Percentiles rank a stretch among this genome's conserved stretches.
Conservation (phyloP, 1,140 invertebrate genomes). For the Metaphire vulgaris region DNA sequence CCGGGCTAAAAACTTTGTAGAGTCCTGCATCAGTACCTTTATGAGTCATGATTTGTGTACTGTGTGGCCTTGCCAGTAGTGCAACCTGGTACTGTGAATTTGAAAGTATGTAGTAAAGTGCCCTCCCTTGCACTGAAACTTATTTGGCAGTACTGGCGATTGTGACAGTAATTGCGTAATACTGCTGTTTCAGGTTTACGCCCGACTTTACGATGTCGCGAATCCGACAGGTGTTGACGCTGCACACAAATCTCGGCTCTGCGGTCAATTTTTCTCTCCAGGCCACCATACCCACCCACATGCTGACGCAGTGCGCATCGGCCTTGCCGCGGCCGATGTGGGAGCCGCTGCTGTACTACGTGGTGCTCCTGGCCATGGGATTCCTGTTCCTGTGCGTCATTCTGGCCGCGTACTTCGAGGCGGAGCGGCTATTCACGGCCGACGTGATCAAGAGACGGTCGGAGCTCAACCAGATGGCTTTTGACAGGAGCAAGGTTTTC, state of each 20-base stretch:
- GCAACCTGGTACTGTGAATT: too few species aligned
- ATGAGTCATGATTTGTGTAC: too few species aligned
- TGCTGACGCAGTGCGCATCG: conserved; percentile 66
- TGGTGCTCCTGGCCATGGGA: conserved; percentile 60
- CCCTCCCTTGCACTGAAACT: too few species aligned
- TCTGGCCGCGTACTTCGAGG: conserved; percentile 65
- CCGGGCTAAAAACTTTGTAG: too few species aligned
- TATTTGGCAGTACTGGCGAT: too few species aligned
- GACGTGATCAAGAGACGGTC: conserved; percentile 41
- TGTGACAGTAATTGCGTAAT: too few species aligned
- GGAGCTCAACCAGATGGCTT: conserved; percentile 33
- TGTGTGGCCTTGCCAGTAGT: too few species aligned
- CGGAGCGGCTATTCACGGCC: conserved; percentile 62
- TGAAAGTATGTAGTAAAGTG: too few species aligned
- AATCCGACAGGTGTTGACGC: conserved; percentile 60
- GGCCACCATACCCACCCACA: conserved; percentile 70
- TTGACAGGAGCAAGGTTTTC: conserved; percentile 48
- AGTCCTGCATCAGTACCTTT: too few species aligned
- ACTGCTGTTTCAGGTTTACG: too few species aligned
- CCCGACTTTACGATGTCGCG: conserved; percentile 83
- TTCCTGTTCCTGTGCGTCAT: conserved; percentile 64
- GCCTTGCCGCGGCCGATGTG: conserved; percentile 69
- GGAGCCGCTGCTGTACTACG: conserved; percentile 69
- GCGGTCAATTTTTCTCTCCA: conserved; percentile 66
- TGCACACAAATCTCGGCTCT: conserved; percentile 56